These are phyloP conservation scores for Acanthosepion lycidas DNA, from an alignment of 2,888 invertebrate genomes.

Conservation along the genomic window DNA sequence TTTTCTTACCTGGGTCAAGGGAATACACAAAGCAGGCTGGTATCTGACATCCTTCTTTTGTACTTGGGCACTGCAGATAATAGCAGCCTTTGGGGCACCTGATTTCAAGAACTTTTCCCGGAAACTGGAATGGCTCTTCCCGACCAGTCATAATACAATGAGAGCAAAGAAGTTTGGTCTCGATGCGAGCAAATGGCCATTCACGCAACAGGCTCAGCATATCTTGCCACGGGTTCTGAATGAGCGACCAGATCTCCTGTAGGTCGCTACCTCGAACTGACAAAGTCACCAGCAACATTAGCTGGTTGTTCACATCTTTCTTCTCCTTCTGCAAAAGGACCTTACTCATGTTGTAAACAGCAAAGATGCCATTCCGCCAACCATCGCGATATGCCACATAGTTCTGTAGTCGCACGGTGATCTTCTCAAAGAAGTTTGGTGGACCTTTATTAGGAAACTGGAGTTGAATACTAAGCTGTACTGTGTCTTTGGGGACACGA, in stretches of 20 bases:
- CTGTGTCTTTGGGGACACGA: slow-evolving; percentile 53
- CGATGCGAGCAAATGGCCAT: slow-evolving; percentile 67
- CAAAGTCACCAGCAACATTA: slow-evolving; percentile 57
- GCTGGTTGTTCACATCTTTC: slow-evolving; percentile 49
- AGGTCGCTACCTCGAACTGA: slow-evolving; percentile 65
- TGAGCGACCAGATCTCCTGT: slow-evolving; percentile 66
- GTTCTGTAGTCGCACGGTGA: slow-evolving; percentile 65
- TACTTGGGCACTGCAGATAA: slow-evolving; percentile 59
- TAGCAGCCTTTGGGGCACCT: slow-evolving; percentile 61
- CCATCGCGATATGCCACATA: slow-evolving; percentile 62
- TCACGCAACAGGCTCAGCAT: slow-evolving; percentile 64
- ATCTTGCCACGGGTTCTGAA: slow-evolving; percentile 59
- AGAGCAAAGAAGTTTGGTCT: slow-evolving; percentile 62
- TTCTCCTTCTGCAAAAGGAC: slow-evolving; percentile 59
- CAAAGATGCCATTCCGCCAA: slow-evolving; percentile 69
- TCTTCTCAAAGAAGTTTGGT: slow-evolving; percentile 69
- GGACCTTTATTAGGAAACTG: slow-evolving; percentile 63
- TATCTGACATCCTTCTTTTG: slow-evolving; percentile 53
- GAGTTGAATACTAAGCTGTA: slow-evolving; percentile 59
- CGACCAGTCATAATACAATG: slow-evolving; percentile 63
- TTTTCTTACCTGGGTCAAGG: slow-evolving; percentile 62
- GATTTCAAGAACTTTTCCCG: slow-evolving; percentile 64
- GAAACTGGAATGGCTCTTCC: slow-evolving; percentile 61
- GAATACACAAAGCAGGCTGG: slow-evolving; percentile 67
- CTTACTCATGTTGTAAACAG: slow-evolving; percentile 59